Base-by-base conservation (phyloP, 2,113 vertebrate genomes). In the Brachypodius melanocephalos region DNA sequence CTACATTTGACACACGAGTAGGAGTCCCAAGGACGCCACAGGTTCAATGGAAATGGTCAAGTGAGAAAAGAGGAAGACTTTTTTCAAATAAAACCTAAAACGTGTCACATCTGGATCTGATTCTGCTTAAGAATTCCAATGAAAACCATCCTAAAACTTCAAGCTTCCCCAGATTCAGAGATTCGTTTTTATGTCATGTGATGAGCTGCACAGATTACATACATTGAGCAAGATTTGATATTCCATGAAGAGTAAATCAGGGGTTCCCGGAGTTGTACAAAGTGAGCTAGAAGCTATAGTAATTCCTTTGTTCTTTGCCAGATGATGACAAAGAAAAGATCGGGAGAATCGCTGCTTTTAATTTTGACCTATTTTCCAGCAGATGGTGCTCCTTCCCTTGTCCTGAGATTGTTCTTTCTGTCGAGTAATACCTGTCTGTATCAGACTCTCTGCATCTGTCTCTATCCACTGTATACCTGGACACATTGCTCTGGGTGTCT, bases 301-400 rank as follows among this genome's bases (percentile, higher is more conserved):
- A 65, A 63, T 8, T 58, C 21, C 9, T 54, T 71, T 34, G 5
- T 51, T 76, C 21, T 93, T 80, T 62, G 32, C n/a, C 36, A 54
- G 8, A 5, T 14, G 19, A 51, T 20, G 15, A 69, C 8, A 19
- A 61, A 52, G 22, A 49, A 16, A 12, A 34, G 17, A 29, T 31
- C 40, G 19, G 20, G 22, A 59, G 29, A 58, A 46, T 29, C 7
- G 7, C 8, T 17, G 11, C 42, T 79, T 72, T 85, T 51, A 17
- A 38, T 66, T 71, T 85, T 54, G 34, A 48, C 10, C 15, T 26
- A 1, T 8, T 45, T 4, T 81, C 96, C 98, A 97, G 87, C 45
- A 97, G 98, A 88, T 97, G 98, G 98, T 90, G 72, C 88, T 91
- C 83, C 81, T 96, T 91, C 85, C 72, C 45, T 94, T 95, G 55